phyloP scores from a whole-genome alignment of 2,888 invertebrate species.

The Tortricodes alternella region DNA sequence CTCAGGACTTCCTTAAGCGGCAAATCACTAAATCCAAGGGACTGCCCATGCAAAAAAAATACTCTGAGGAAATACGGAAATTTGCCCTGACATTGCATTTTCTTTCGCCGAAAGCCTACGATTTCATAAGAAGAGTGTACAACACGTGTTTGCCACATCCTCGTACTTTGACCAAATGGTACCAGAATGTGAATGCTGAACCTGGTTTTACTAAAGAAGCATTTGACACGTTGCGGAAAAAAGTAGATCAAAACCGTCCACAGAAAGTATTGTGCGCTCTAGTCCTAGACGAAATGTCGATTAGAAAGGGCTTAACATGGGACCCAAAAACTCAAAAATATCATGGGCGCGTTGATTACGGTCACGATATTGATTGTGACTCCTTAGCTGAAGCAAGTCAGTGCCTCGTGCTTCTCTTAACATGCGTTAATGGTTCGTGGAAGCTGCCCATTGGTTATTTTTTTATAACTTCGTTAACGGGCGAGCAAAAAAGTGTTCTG shows the following conservation, averaged over 20 bases:
- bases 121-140: background rate
- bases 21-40: background rate
- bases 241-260: background rate
- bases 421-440: constrained; percentile 19
- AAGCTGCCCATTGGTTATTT: constrained; percentile 30
- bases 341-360: constrained; percentile 28
- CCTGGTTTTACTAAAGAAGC: constrained; percentile 30
- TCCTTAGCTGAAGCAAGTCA: constrained; percentile 21
- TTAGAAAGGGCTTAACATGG: constrained; percentile 30
- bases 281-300: constrained; percentile 32
- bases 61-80: background rate
- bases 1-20: background rate
- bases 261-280: constrained; percentile 13
- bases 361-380: constrained; percentile 23
- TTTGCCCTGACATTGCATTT: background rate
- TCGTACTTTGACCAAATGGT: constrained; percentile 26
- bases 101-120: background rate
- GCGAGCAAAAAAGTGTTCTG: no score
- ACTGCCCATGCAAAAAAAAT: background rate
- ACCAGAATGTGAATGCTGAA: constrained; percentile 22
- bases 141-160: constrained; percentile 2
- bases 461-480: no score
- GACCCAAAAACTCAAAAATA: constrained; percentile 27
- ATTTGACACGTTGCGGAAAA: constrained; percentile 21
- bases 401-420: constrained; percentile 29